A percentile compares a stretch with the other conserved stretches of the same genome.
Conservation (phyloP, 2,797 vertebrate genomes). For the Enteromius unitaeniatus region DNA sequence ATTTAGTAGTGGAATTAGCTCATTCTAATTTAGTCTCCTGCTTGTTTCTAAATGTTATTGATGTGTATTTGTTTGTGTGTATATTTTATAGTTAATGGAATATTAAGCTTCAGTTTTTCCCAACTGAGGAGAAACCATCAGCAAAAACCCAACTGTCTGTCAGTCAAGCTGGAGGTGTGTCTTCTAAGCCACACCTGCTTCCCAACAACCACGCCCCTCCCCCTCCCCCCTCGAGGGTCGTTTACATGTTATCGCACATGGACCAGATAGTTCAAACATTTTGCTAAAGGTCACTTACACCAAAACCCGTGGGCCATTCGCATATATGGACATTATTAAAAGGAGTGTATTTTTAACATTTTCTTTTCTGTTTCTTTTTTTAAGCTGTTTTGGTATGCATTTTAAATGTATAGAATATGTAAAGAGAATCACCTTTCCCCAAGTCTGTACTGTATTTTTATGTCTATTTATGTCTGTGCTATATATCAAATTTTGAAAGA, state of each 20-base stretch:
- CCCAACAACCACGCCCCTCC: conserved; percentile 61
- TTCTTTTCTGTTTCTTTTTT: conserved; percentile 70
- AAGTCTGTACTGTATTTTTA: conserved; percentile 80
- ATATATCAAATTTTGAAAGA: conserved; percentile 74
- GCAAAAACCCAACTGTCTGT: conserved; percentile 66
- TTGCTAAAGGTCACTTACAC: conserved; percentile 76
- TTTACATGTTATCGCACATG: conserved; percentile 72
- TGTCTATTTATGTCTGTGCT: conserved; percentile 79
- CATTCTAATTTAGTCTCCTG: neutral
- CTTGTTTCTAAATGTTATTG: conserved; percentile 5
- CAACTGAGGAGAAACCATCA: conserved; percentile 60
- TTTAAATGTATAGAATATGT: conserved; percentile 81
- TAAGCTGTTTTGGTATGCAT: conserved; percentile 84
- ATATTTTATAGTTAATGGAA: conserved; percentile 75
- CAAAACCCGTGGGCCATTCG: conserved; percentile 73
- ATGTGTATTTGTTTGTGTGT: conserved; percentile 55
- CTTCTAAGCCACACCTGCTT: conserved; percentile 35
- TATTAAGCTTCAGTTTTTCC: conserved; percentile 63
- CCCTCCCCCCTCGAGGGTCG: conserved; percentile 64
- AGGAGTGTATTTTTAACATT: conserved; percentile 73
- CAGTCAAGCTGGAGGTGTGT: conserved; percentile 40
- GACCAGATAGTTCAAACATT: conserved; percentile 78
- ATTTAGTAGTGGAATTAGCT: neutral
- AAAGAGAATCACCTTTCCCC: conserved; percentile 67
- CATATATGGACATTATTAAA: conserved; percentile 77